phyloP scores from a whole-genome alignment of 2,797 vertebrate genomes.

The Hydrophis major region DNA sequence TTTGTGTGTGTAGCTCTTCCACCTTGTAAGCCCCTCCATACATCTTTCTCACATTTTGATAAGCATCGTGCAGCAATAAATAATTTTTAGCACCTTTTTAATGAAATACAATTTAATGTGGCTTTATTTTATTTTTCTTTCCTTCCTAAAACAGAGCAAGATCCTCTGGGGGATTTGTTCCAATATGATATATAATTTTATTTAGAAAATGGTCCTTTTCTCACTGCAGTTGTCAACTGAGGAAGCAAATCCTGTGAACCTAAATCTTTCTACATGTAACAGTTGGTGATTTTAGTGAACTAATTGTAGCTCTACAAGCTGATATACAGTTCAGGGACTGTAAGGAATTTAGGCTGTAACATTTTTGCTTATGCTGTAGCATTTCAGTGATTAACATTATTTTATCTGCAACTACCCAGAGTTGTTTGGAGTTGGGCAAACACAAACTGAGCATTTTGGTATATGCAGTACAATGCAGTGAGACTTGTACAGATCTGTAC shows the following conservation, averaged over 20 bases:
- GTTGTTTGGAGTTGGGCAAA: neutral
- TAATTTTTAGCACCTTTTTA: neutral
- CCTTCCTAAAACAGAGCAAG: neutral
- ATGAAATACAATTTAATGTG: neutral
- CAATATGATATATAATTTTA: neutral
- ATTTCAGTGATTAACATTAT: neutral
- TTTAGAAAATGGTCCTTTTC: neutral
- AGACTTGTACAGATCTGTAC: no score
- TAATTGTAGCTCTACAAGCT: neutral
- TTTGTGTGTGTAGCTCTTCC: neutral
- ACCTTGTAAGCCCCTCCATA: neutral
- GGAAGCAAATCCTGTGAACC: neutral
- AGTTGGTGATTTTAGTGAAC: neutral
- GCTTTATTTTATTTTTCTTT: neutral
- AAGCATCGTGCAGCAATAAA: neutral
- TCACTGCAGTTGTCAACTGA: neutral
- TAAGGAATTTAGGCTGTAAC: neutral
- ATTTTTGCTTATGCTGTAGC: neutral
- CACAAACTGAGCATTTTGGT: neutral
- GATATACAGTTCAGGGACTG: neutral
- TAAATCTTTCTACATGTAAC: neutral
- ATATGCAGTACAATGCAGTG: no score
- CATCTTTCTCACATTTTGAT: neutral
- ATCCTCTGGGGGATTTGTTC: neutral
- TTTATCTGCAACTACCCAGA: neutral